Base-by-base conservation (phyloP, 2,113 vertebrate genomes). In the Equus quagga region DNA sequence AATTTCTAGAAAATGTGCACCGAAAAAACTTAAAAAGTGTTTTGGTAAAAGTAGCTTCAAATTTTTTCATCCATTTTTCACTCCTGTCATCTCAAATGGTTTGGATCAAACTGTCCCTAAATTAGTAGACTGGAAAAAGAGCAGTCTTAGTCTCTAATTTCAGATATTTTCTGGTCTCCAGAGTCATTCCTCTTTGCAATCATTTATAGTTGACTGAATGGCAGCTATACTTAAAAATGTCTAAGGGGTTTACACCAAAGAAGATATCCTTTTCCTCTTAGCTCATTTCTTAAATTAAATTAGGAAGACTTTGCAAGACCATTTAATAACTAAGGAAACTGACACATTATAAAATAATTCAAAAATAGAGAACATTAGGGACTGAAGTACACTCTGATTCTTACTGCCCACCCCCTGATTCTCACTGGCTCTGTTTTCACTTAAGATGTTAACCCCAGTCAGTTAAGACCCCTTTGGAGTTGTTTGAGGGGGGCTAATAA, bases 51-150 rank as follows among this genome's bases (percentile, higher is more conserved):
- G 84, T 81, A 96, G 65, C 56, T 93, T 97, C 82, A 86, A 80
- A 23, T 97, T 96, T 96, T 54, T 96, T 89, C 73, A 69, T 85
- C 76, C 65, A 60, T 75, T 92, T 96, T 97, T 89, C 60, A 31
- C 10, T 93, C 76, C 65, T 92, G 82, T 94, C 94, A 94, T 96
- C 36, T 49, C 70, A 88, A 92, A 92, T 90, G 89, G 46, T 96
- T 92, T 97, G 73, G 33, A 93, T 97, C 86, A 96, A 95, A 96
- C 73, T 96, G 79, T 90, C 78, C 75, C 76, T 97, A 84, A 97
- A 96, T 96, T 94, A 96, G 64, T 96, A 89, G 73, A 94, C 67
- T 93, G 79, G 81, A 81, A 90, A 97, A 94, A 91, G 81, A 96
- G 21, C 18, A 80, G 75, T 89, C 64, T 94, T 89, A n/a, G 54